Evolutionary conservation across 1,140 invertebrate genomes (phyloP).

Genomic region (Globodera rostochiensis): DNA sequence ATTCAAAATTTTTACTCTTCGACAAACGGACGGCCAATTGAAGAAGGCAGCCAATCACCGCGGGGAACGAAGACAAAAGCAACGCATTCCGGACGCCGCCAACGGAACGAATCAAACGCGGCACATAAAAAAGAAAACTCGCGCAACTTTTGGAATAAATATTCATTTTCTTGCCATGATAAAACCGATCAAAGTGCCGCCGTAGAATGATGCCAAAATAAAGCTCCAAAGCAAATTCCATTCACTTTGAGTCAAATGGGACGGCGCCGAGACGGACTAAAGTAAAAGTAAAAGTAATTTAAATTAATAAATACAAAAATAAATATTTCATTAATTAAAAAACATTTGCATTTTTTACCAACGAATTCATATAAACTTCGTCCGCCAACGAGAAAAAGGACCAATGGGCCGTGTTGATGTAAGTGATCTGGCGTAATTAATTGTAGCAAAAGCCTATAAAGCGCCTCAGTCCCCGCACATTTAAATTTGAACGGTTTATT

Average conservation of each 20-base stretch:
- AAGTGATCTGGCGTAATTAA: conserved; percentile 30
- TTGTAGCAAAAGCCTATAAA: too few relatives aligned
- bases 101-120: conserved; percentile 29
- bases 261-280: not conserved
- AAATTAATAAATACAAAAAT: too few relatives aligned
- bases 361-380: conserved; percentile 14
- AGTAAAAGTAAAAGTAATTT: not conserved
- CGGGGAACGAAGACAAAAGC: conserved; percentile 31
- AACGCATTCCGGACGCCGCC: conserved; percentile 31
- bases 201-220: conserved; percentile 39
- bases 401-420: conserved; percentile 36
- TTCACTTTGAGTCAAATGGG: conserved; percentile 25
- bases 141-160: too few relatives aligned
- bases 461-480: too few relatives aligned
- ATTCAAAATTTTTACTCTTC: not conserved
- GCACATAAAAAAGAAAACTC: conserved; percentile 18
- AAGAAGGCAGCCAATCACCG: conserved; percentile 33
- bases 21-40: conserved; percentile 35
- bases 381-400: conserved; percentile 29
- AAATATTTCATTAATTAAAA: too few relatives aligned
- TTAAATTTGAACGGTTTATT: too few relatives aligned
- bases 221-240: conserved; percentile 36
- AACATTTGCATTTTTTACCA: conserved; percentile 15
- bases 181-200: conserved; percentile 37
- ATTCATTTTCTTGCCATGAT: conserved; percentile 23